phyloP scores from a whole-genome alignment of 2,113 vertebrate genomes.

The Datnioides undecimradiatus region DNA sequence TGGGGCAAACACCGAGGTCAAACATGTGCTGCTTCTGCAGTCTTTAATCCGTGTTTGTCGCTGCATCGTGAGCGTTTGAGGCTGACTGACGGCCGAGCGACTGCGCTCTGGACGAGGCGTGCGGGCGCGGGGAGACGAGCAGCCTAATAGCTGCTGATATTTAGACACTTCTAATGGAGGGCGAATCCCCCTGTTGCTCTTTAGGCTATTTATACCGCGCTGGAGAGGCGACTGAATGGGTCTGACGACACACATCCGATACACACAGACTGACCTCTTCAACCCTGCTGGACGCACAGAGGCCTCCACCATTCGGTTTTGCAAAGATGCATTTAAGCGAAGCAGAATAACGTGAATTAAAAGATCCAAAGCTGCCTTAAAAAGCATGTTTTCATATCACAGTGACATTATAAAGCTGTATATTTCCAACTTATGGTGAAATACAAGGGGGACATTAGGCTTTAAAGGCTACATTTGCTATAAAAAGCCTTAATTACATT shows the following conservation, averaged over 20 bases:
- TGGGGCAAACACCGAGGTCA: too few species aligned
- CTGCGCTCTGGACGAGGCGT: slow-evolving; percentile 29
- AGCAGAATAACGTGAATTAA: not conserved
- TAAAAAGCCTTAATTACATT: not conserved
- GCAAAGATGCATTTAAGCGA: too few species aligned
- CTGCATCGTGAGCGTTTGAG: not conserved
- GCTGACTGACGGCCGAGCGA: slow-evolving; percentile 50
- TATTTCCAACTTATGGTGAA: not conserved
- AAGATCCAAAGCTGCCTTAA: not conserved
- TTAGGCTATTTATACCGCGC: slow-evolving; percentile 69
- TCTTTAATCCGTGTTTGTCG: not conserved
- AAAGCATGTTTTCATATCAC: not conserved
- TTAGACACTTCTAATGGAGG: slow-evolving; percentile 56
- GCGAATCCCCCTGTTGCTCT: slow-evolving; percentile 72
- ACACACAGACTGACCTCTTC: slow-evolving; percentile 30
- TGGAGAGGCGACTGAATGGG: slow-evolving; percentile 59
- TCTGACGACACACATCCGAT: slow-evolving; percentile 44
- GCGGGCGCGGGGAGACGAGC: slow-evolving; percentile 48
- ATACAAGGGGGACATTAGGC: not conserved
- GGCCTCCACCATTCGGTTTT: not conserved
- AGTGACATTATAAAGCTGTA: not conserved
- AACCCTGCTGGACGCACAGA: not conserved
- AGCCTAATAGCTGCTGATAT: slow-evolving; percentile 74
- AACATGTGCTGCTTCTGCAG: too few species aligned
- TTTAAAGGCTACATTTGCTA: not conserved